A percentile compares a stretch with the other conserved stretches of the same genome.
These are phyloP conservation scores for Gallinago solitaria DNA, from an alignment of 2,797 vertebrate genomes.

Conservation along the genomic window DNA sequence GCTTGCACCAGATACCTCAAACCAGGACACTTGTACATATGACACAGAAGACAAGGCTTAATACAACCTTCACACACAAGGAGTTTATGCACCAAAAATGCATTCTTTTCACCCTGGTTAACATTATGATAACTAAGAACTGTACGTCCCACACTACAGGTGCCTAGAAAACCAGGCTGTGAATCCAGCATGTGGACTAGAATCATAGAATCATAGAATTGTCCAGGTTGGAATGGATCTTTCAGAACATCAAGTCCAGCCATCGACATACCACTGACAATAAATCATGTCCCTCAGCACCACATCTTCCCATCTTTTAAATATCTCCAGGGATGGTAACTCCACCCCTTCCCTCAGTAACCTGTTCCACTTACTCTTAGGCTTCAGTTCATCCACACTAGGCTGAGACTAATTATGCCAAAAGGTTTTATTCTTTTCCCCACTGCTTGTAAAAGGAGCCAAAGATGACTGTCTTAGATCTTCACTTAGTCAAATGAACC, in stretches of 20 bases:
- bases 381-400: neutral
- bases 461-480: neutral
- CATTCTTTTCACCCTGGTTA: fast-evolving
- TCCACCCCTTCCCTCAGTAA: too few species aligned
- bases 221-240: too few species aligned
- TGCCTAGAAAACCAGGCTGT: neutral
- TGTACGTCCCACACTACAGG: neutral
- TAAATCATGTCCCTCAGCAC: too few species aligned
- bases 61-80: too few species aligned
- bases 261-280: too few species aligned
- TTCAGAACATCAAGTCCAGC: too few species aligned
- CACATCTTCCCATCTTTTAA: too few species aligned
- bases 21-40: neutral
- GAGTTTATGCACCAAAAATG: neutral
- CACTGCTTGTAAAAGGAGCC: neutral
- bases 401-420: neutral
- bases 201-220: too few species aligned
- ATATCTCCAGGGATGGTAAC: too few species aligned
- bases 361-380: neutral
- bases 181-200: neutral
- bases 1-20: neutral
- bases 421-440: neutral
- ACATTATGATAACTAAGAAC: neutral
- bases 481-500: neutral
- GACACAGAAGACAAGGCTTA: neutral